phyloP scores from a whole-genome alignment of 92 coral and sea anemone genomes.

The Epizoanthus ramosus region DNA sequence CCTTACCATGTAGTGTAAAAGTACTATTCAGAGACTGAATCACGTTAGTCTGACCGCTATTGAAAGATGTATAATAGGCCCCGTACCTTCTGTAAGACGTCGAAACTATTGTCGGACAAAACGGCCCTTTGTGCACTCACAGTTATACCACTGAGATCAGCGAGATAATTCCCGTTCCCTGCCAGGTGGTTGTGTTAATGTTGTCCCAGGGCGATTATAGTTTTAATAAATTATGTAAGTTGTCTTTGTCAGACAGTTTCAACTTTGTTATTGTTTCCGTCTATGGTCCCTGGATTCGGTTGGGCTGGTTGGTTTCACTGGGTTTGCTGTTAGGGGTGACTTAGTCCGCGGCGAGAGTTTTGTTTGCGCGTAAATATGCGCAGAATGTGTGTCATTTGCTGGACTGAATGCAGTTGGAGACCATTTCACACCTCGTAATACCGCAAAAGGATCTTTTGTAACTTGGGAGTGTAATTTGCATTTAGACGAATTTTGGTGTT shows the following conservation, averaged over 20 bases:
- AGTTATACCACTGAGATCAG: no score
- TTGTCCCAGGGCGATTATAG: not conserved
- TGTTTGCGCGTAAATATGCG: constrained; percentile 5
- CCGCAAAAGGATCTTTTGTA: constrained; percentile 24
- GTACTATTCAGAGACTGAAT: no score
- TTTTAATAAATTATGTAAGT: constrained; percentile 22
- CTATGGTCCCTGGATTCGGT: not conserved
- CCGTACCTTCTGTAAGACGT: no score
- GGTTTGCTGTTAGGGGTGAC: not conserved
- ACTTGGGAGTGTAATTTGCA: constrained; percentile 25
- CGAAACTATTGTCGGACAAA: no score
- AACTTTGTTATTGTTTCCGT: constrained; percentile 2
- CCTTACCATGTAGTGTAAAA: no score
- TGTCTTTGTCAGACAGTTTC: constrained; percentile 23
- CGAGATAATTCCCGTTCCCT: no score
- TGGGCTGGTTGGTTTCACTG: not conserved
- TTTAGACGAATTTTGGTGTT: constrained; percentile 14
- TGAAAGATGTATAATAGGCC: no score
- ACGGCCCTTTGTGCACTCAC: no score
- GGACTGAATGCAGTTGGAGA: constrained; percentile 30
- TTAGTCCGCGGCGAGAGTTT: constrained; percentile 14
- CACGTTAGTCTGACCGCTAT: no score
- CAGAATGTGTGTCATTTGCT: constrained; percentile 19
- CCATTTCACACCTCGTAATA: constrained; percentile 42
- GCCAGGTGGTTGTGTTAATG: no score